These are phyloP conservation scores for Drosophila macrospina DNA, from an alignment of 2,888 invertebrate genomes.

Conservation along the genomic window DNA sequence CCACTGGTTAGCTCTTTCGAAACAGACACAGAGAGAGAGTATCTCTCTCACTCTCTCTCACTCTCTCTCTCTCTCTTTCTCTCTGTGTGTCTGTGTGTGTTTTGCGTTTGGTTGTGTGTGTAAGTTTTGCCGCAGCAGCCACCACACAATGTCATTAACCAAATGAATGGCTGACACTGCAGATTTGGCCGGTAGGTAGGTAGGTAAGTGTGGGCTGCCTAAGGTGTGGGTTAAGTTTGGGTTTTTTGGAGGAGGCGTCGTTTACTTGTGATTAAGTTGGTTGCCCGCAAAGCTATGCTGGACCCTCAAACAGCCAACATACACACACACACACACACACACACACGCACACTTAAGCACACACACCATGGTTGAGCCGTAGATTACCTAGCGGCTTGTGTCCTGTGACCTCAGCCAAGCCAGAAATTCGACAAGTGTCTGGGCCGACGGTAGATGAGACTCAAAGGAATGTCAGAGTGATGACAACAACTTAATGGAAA, in stretches of 20 bases:
- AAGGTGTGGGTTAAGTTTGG: background rate
- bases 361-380: constrained; percentile 27
- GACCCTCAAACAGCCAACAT: background rate
- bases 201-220: constrained; percentile 2
- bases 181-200: constrained; percentile 58
- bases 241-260: constrained; percentile 39
- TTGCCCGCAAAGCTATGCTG: constrained; percentile 47
- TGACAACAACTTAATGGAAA: constrained; percentile 81
- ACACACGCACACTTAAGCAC: background rate
- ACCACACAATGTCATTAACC: constrained; percentile 81
- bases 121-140: constrained; percentile 76
- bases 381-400: constrained; percentile 65
- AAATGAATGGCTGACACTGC: constrained; percentile 80
- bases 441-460: constrained; percentile 52
- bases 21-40: background rate
- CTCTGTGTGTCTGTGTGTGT: constrained; percentile 17
- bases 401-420: constrained; percentile 47
- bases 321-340: background rate
- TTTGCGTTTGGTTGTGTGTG: constrained; percentile 33
- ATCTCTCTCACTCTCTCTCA: no score
- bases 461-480: constrained; percentile 77
- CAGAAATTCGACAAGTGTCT: constrained; percentile 60
- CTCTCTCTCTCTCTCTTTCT: no score
- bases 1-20: constrained; percentile 20
- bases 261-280: constrained; percentile 79